Percentiles rank a stretch among this genome's conserved stretches.
phyloP scores from a whole-genome alignment of 2,888 invertebrate genomes.

The Eupeodes latifasciatus region DNA sequence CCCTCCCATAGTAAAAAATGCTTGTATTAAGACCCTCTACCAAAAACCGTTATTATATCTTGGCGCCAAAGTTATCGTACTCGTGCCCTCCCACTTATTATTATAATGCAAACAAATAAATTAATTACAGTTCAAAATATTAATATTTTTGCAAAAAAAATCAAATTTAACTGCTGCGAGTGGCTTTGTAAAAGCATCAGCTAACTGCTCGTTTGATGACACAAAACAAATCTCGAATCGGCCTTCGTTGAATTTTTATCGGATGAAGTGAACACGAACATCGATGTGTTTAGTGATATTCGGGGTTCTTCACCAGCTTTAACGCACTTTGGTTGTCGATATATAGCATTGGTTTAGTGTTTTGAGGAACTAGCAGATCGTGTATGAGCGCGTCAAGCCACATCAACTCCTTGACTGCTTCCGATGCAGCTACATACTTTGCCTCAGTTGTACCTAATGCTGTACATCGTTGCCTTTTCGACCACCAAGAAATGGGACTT shows the following conservation, averaged over 20 bases:
- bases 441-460: slow-evolving; percentile 79
- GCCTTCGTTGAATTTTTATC: slow-evolving; percentile 11
- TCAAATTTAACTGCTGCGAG: slow-evolving; percentile 22
- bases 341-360: slow-evolving; percentile 34
- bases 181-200: slow-evolving; percentile 30
- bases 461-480: slow-evolving; percentile 78
- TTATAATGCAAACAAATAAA: slow-evolving; percentile 1
- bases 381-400: slow-evolving; percentile 77
- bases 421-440: slow-evolving; percentile 77
- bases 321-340: slow-evolving; percentile 77
- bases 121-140: slow-evolving; percentile 29
- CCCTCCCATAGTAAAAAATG: no score
- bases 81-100: slow-evolving; percentile 40
- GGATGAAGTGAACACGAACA: slow-evolving; percentile 21
- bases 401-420: slow-evolving; percentile 78
- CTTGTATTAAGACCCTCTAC: no score
- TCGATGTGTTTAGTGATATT: slow-evolving; percentile 64
- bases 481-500: slow-evolving; percentile 79
- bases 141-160: slow-evolving; percentile 31
- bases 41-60: no score
- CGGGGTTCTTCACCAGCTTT: slow-evolving; percentile 75
- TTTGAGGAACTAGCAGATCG: slow-evolving; percentile 9
- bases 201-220: slow-evolving; percentile 14
- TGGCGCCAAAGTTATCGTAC: no score
- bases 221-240: slow-evolving; percentile 23